Percentiles rank a stretch among this genome's conserved stretches.
Conservation (phyloP, 2,888 invertebrate genomes). For the Sarcophaga caerulescens region DNA sequence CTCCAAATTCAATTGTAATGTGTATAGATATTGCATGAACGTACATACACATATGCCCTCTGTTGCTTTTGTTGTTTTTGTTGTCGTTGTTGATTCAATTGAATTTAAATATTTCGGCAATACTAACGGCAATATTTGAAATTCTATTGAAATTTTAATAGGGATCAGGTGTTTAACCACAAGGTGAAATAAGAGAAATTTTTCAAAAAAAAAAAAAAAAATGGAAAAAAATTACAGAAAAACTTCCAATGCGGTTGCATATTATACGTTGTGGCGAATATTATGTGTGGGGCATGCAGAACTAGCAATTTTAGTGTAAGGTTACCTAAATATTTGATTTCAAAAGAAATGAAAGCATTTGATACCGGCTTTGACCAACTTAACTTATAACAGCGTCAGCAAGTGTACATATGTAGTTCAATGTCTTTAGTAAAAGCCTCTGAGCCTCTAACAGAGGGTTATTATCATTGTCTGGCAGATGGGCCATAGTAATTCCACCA, state of each 20-base stretch:
- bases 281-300: no score
- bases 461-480: no score
- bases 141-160: not conserved
- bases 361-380: no score
- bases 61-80: not conserved
- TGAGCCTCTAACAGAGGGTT: no score
- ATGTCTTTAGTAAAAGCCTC: no score
- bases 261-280: not conserved
- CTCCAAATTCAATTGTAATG: slow-evolving; percentile 10
- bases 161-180: slow-evolving; percentile 53
- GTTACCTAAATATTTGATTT: no score
- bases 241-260: not conserved
- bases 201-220: not conserved
- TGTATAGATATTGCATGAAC: not conserved
- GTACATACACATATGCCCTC: not conserved
- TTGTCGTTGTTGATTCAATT: slow-evolving; percentile 10
- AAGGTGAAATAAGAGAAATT: slow-evolving; percentile 12
- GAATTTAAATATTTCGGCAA: slow-evolving; percentile 38
- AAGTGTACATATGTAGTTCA: no score
- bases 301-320: no score
- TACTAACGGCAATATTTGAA: not conserved
- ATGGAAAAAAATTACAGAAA: not conserved
- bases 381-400: no score
- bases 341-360: no score
- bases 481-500: no score